Percentiles rank a stretch among this genome's conserved stretches.
These are phyloP conservation scores for Intellagama lesueurii DNA, from an alignment of 2,797 vertebrate genomes.

Conservation along the genomic window DNA sequence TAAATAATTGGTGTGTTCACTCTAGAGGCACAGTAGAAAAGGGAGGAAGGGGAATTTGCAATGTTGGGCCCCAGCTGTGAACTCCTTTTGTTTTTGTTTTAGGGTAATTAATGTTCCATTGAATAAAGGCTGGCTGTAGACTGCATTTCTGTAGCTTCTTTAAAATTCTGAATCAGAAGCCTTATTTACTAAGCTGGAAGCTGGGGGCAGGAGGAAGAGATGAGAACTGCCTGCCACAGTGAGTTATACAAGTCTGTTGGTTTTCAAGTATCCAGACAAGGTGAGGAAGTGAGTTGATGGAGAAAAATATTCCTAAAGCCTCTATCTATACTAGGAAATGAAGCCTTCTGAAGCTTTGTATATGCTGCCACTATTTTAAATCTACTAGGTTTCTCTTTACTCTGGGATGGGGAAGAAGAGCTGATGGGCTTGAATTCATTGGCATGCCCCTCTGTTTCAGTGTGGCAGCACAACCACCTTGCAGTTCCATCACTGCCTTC, in stretches of 20 bases:
- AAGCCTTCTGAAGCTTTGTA: background rate
- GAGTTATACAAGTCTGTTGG: slow-evolving; percentile 42
- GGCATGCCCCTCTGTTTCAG: background rate
- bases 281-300: background rate
- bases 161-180: slow-evolving; percentile 49
- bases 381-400: fast-evolving
- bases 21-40: slow-evolving; percentile 56
- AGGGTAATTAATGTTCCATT: slow-evolving; percentile 75
- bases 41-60: slow-evolving; percentile 50
- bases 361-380: background rate
- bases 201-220: slow-evolving; percentile 22
- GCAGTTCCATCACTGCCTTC: slow-evolving; percentile 12
- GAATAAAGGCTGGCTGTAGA: slow-evolving; percentile 58
- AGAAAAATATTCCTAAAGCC: background rate
- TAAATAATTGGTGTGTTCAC: slow-evolving; percentile 51
- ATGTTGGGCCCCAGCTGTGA: slow-evolving; percentile 68
- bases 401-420: background rate
- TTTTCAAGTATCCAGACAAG: slow-evolving; percentile 37
- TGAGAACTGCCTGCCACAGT: slow-evolving; percentile 64
- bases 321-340: fast-evolving
- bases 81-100: slow-evolving; percentile 73
- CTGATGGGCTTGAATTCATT: background rate
- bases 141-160: slow-evolving; percentile 64
- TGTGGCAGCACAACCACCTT: slow-evolving; percentile 6
- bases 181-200: slow-evolving; percentile 30